Evolutionary conservation across 2,113 vertebrate genomes (phyloP).

Genomic region (Mobula hypostoma): DNA sequence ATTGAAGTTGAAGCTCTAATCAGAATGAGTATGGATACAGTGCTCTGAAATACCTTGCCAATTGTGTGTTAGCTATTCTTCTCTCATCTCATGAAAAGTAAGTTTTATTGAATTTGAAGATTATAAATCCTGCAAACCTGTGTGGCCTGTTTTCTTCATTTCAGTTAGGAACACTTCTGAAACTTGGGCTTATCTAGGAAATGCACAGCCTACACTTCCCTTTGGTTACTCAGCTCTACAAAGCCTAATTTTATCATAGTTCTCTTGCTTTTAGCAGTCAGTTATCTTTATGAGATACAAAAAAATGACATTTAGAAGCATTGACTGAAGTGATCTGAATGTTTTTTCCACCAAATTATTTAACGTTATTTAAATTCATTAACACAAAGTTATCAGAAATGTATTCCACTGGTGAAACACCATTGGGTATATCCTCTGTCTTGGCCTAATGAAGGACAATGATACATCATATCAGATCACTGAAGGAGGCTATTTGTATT

Average conservation of each 20-base stretch:
- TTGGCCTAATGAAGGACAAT: too few relatives aligned
- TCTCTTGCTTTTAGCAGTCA: not conserved
- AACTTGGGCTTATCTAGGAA: not conserved
- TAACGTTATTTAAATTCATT: too few relatives aligned
- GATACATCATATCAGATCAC: too few relatives aligned
- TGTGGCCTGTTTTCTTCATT: not conserved
- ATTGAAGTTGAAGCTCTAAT: not conserved
- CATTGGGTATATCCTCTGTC: too few relatives aligned
- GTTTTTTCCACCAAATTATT: too few relatives aligned
- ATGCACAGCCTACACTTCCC: not conserved
- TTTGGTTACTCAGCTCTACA: not conserved
- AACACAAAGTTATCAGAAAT: too few relatives aligned
- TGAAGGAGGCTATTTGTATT: too few relatives aligned
- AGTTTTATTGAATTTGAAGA: not conserved
- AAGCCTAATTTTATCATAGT: not conserved
- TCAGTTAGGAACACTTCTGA: not conserved
- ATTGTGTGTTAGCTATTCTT: not conserved
- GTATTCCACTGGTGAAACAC: too few relatives aligned
- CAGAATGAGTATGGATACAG: not conserved
- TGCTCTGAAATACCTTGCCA: not conserved
- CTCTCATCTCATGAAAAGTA: not conserved
- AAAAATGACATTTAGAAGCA: not conserved
- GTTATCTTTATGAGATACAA: not conserved
- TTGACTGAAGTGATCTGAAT: too few relatives aligned
- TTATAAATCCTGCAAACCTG: not conserved